These are phyloP conservation scores for Falcunculus frontatus DNA, from an alignment of 2,113 vertebrate genomes.

Conservation along the genomic window DNA sequence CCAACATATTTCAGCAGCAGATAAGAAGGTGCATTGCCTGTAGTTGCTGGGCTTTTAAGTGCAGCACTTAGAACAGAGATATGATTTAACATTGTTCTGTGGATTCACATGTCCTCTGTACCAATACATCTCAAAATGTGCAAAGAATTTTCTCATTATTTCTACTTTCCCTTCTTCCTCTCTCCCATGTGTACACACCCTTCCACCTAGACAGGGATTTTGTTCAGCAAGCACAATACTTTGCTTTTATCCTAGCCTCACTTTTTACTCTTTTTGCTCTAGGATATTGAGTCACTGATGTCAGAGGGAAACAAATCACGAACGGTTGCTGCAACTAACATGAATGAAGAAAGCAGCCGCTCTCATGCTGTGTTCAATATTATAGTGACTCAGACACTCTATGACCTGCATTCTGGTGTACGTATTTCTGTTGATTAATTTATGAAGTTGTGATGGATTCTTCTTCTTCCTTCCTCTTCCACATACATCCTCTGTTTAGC, in stretches of 20 bases:
- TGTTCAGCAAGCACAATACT: background rate
- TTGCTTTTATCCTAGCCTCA: background rate
- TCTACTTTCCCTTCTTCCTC: background rate
- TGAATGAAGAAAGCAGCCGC: slow-evolving; percentile 93
- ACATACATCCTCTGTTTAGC: background rate
- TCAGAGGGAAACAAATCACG: slow-evolving; percentile 94
- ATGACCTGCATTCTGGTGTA: slow-evolving; percentile 84
- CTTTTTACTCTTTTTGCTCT: slow-evolving; percentile 18
- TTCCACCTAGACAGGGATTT: background rate
- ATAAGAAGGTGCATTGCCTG: background rate
- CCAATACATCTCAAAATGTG: background rate
- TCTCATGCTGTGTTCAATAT: slow-evolving; percentile 89
- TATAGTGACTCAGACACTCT: slow-evolving; percentile 85
- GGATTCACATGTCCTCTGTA: background rate
- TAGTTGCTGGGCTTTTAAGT: background rate
- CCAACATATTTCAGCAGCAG: background rate
- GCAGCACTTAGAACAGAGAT: background rate
- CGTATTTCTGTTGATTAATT: background rate
- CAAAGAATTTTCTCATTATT: background rate
- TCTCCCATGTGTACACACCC: background rate
- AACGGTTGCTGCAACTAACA: slow-evolving; percentile 93
- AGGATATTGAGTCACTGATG: slow-evolving; percentile 88
- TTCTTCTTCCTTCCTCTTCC: background rate
- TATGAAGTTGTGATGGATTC: background rate
- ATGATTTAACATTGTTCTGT: background rate